These are phyloP conservation scores for Dynastes grantii DNA, from an alignment of 2,888 invertebrate species.

Conservation along the genomic window DNA sequence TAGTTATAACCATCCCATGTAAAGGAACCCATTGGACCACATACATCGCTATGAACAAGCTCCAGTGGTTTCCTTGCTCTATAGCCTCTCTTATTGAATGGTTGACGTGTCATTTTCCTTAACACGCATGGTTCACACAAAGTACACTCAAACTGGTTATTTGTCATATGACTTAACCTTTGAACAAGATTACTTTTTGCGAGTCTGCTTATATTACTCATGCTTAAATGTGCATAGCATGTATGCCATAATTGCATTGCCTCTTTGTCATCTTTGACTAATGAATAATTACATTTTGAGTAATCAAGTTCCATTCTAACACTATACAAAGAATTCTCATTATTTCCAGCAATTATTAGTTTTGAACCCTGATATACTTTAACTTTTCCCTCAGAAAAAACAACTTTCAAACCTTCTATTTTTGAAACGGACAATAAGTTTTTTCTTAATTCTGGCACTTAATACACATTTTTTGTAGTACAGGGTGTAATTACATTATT, in stretches of 20 bases:
- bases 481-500: neutral
- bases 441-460: slow-evolving; percentile 10
- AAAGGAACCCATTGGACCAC: slow-evolving; percentile 35
- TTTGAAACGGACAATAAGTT: neutral
- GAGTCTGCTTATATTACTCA: slow-evolving; percentile 34
- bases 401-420: neutral
- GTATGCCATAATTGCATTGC: slow-evolving; percentile 47
- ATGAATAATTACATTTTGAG: slow-evolving; percentile 11
- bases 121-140: slow-evolving; percentile 46
- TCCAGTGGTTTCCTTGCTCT: slow-evolving; percentile 48
- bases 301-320: neutral
- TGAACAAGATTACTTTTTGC: slow-evolving; percentile 18
- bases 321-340: neutral
- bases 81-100: slow-evolving; percentile 47
- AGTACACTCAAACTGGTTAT: slow-evolving; percentile 28
- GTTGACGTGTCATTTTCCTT: slow-evolving; percentile 34
- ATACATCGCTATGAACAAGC: slow-evolving; percentile 45
- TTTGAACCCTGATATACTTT: neutral
- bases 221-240: slow-evolving; percentile 45
- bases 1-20: slow-evolving; percentile 50
- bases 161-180: slow-evolving; percentile 25
- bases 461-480: neutral
- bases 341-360: neutral
- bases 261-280: slow-evolving; percentile 24
- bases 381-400: neutral